Evolutionary conservation across 1,140 invertebrate genomes (phyloP), one percentile per base, ranked within the genome.

Genomic region (Conus betulinus): DNA sequence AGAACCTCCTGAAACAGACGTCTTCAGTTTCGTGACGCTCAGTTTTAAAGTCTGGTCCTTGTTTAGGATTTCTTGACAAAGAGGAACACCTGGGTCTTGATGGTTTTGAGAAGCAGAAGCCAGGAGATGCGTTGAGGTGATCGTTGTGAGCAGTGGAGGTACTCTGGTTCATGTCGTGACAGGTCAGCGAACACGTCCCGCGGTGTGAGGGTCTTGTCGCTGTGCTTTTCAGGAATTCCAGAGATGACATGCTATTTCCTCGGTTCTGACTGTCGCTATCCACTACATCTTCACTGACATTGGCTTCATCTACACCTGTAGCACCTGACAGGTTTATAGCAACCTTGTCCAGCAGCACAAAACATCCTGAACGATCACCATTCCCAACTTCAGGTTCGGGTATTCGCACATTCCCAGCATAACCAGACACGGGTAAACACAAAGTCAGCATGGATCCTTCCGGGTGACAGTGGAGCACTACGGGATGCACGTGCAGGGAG

Each of bases 401-500:
- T 7, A 17, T 39, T 39, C 39, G 0, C 39, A 39, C 39, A 39
- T 39, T 39, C 39, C 39, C 39, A 39, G 39, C 39, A 39, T 39
- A 39, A 39, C 39, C 39, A 39, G 39, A 39, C 39, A 39, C 0
- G 39, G 39, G 15, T 15, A 20, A 7, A 23, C 81, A 83, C 17
- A 52, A 83, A 51, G 52, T 83, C 81, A 83, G 17, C 81, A 55
- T 10, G 4, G 81, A 83, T 52, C 52, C 81, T 8, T 57, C 13
- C 8, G 11, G 17, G 17, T 13, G 39, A 55, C 81, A 83, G 17
- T 53, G 51, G 8, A 83, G 52, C 51, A 53, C 7, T 10, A 55
- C 51, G 55, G 81, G 52, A 5, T 23, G 8, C 51, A 55, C 81
- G 76, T 78, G 76, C 15, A 93, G 76, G 57, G 57, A 60, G 13